Evolutionary conservation across 2,888 invertebrate species (phyloP).

Genomic region (Caenorhabditis zanzibari): DNA sequence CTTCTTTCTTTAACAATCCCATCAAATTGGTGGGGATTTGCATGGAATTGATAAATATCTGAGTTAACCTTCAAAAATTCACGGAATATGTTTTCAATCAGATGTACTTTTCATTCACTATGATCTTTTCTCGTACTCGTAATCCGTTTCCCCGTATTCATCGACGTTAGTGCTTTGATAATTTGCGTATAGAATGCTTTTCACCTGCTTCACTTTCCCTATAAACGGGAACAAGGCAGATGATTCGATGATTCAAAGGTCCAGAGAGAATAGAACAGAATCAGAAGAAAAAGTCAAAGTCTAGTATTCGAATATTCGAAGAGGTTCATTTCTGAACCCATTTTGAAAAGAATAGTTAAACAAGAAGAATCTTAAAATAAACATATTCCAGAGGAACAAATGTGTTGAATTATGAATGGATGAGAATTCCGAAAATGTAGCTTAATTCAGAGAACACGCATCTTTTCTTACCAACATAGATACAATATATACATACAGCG

Average conservation of each 20-base stretch:
- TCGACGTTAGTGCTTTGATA: neutral
- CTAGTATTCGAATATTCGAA: neutral
- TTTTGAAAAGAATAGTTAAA: too few relatives aligned
- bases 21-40: neutral
- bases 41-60: neutral
- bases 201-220: neutral
- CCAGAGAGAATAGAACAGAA: neutral
- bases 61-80: slow-evolving; percentile 15
- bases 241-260: neutral
- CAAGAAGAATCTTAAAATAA: too few relatives aligned
- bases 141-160: neutral
- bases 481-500: too few relatives aligned
- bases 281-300: neutral
- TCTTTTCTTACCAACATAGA: too few relatives aligned
- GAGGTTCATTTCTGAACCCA: too few relatives aligned
- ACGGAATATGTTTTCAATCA: neutral
- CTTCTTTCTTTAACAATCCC: neutral
- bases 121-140: neutral
- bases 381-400: too few relatives aligned
- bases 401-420: too few relatives aligned
- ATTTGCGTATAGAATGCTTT: neutral
- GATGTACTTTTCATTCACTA: neutral
- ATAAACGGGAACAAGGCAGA: neutral
- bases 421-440: too few relatives aligned
- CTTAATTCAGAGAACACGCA: too few relatives aligned